Percentiles rank a stretch among this genome's conserved stretches.
phyloP scores from a whole-genome alignment of 2,113 vertebrate genomes.

The Otolemur garnettii region DNA sequence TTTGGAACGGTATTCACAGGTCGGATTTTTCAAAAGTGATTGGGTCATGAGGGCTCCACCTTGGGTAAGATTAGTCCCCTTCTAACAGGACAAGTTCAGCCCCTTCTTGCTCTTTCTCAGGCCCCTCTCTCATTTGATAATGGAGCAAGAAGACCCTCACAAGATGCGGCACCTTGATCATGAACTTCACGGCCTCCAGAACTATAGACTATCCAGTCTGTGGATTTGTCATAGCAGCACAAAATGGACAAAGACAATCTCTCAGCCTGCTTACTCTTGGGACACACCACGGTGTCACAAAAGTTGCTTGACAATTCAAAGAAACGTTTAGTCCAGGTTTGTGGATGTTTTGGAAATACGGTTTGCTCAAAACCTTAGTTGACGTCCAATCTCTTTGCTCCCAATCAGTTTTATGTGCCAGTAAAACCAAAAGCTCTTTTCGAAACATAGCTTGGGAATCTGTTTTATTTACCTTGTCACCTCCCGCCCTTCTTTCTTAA shows the following conservation, averaged over 20 bases:
- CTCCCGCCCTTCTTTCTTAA: not conserved
- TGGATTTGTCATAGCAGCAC: not conserved
- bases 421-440: constrained; percentile 21
- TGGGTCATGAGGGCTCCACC: not conserved
- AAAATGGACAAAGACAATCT: not conserved
- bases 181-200: not conserved
- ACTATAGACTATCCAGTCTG: not conserved
- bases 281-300: not conserved
- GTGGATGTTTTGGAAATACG: not conserved
- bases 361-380: not conserved
- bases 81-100: not conserved
- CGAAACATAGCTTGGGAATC: not conserved
- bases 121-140: not conserved
- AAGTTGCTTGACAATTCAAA: not conserved
- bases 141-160: not conserved
- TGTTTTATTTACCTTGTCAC: not conserved
- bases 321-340: not conserved
- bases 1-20: not conserved
- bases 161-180: not conserved
- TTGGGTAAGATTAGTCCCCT: not conserved
- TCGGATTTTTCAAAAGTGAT: not conserved
- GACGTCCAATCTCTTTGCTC: not conserved
- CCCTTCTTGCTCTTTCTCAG: not conserved
- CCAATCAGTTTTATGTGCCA: not conserved
- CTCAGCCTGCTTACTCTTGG: not conserved